phyloP scores from a whole-genome alignment of 2,888 invertebrate species.

The Nephrotoma guestfalica region DNA sequence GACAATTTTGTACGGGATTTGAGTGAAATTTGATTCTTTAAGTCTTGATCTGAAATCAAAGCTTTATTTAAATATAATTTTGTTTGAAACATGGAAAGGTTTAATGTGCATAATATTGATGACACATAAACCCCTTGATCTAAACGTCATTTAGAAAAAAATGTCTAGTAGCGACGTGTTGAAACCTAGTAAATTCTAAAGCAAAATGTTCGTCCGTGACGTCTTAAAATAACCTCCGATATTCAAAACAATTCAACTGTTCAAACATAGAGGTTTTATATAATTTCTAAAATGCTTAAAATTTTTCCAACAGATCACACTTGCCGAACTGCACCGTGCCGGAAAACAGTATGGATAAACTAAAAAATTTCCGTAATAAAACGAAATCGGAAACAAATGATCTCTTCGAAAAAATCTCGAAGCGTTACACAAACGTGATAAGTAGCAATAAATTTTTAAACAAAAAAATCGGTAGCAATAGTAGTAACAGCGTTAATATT shows the following conservation, averaged over 20 bases:
- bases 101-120: too few species aligned
- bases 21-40: too few species aligned
- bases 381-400: slow-evolving; percentile 18
- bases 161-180: too few species aligned
- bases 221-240: neutral
- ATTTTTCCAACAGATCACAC: neutral
- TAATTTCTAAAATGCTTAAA: neutral
- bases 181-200: too few species aligned
- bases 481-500: neutral
- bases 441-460: slow-evolving; percentile 24
- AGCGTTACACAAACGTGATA: slow-evolving; percentile 27
- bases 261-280: neutral
- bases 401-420: slow-evolving; percentile 25
- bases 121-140: too few species aligned
- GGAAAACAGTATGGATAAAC: slow-evolving; percentile 14
- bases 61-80: too few species aligned
- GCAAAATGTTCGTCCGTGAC: too few species aligned
- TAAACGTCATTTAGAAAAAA: too few species aligned
- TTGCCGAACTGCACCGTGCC: neutral
- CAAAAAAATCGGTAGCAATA: slow-evolving; percentile 19
- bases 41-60: too few species aligned
- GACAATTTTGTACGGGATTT: too few species aligned
- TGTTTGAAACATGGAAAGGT: too few species aligned
- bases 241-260: neutral
- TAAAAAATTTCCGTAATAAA: slow-evolving; percentile 14